Conservation (phyloP, 2,888 invertebrate genomes). For the Desoria tigrina region DNA sequence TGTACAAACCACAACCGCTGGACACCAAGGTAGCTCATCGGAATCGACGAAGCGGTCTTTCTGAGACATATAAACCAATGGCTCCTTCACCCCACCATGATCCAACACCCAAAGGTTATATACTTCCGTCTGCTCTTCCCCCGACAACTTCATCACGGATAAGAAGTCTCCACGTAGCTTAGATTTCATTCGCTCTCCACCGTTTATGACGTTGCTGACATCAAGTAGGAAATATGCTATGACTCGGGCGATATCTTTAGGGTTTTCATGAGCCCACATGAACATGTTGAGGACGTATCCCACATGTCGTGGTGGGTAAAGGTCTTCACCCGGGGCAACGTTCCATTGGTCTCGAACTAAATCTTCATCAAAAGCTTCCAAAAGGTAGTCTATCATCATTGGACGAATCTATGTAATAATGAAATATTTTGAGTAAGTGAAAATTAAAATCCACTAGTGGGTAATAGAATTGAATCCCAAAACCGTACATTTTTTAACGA, state of each 20-base stretch:
- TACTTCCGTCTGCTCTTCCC: conserved; percentile 48
- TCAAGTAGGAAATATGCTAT: conserved; percentile 52
- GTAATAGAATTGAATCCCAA: too few species aligned
- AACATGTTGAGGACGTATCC: conserved; percentile 50
- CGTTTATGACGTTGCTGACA: conserved; percentile 14
- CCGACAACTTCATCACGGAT: conserved; percentile 40
- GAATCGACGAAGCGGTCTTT: conserved; percentile 37
- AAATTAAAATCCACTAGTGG: too few species aligned
- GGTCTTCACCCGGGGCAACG: conserved; percentile 34
- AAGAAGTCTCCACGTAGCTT: conserved; percentile 48
- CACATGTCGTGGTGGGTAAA: conserved; percentile 51
- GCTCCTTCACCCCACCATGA: conserved; percentile 40
- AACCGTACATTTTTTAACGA: conserved; percentile 42
- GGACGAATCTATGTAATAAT: conserved; percentile 30
- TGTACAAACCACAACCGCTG: conserved; percentile 41
- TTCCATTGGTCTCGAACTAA: conserved; percentile 45
- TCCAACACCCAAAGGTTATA: conserved; percentile 49
- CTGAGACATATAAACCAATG: conserved; percentile 39
- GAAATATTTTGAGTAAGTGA: not conserved
- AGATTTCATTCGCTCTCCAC: too few species aligned
- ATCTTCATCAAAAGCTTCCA: conserved; percentile 43
- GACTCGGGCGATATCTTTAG: conserved; percentile 44
- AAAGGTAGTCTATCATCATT: conserved; percentile 51
- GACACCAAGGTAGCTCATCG: conserved; percentile 49
- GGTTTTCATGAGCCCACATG: conserved; percentile 45